Evolutionary conservation across 2,797 vertebrate species (phyloP), one percentile per base, ranked within the genome.

Genomic region (Coccyzus lansbergi): DNA sequence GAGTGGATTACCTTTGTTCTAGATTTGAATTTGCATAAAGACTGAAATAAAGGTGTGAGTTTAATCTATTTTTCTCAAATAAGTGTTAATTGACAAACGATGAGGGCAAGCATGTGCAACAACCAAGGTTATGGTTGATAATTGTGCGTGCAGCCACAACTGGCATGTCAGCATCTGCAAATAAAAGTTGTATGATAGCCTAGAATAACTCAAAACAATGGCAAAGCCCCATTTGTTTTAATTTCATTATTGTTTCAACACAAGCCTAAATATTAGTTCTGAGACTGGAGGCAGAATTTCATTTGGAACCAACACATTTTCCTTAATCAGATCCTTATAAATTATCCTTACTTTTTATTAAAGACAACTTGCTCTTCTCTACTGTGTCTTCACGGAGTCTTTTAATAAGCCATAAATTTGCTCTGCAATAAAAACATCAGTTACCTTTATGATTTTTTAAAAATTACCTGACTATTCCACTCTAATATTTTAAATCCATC

Each of bases 61-160:
- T 83, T 52, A n/a, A 87, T 80, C 64, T 87, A 1, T 38, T 85
- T 87, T 89, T 76, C 91, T 91, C 58, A 40, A 75, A 40, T 56
- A 71, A 81, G 92, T 86, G 95, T 85, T 95, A 91, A 95, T 9
- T 95, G 94, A 96, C 72, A 93, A 93, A 94, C 46, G 26, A 62
- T 1, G 53, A 86, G 56, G 83, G 64, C 94, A 85, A 83, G 90
- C 72, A 94, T 49, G 56, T 91, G 89, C 91, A 95, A 21, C 53
- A 40, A 28, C 76, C 59, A 4, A 10, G 79, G 94, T 87, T 59
- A 77, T 1, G 3, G 33, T 42, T 83, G 91, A 81, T 89, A 83
- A 89, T 3, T 65, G 29, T 52, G 65, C 69, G 26, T 9, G 56
- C 75, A 62, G 58, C 38, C 80, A 92, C 68, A 83, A 87, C 0